phyloP scores from a whole-genome alignment of 2,888 invertebrate species.

The Agrochola lychnidis region DNA sequence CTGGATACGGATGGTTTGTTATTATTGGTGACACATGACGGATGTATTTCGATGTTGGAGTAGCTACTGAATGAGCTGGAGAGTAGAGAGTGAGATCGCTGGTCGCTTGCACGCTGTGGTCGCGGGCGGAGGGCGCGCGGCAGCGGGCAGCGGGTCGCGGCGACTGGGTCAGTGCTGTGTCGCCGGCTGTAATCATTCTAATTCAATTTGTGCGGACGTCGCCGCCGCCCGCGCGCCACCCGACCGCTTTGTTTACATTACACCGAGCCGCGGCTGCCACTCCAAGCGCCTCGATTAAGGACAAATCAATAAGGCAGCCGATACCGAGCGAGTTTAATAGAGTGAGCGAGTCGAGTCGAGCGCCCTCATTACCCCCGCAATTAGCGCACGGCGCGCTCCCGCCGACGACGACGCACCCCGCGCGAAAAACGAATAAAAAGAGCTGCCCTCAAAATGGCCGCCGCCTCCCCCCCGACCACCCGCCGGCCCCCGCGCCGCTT shows the following conservation, averaged over 20 bases:
- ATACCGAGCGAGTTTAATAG: conserved; percentile 90
- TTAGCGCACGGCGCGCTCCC: conserved; percentile 90
- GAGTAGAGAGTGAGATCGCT: conserved; percentile 3
- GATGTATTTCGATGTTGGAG: conserved; percentile 5
- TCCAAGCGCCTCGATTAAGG: conserved; percentile 86
- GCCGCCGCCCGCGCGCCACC: conserved; percentile 72
- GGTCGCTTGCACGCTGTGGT: conserved; percentile 13
- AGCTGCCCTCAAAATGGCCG: conserved; percentile 94
- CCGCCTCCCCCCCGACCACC: conserved; percentile 89
- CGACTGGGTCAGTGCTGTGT: conserved; percentile 65
- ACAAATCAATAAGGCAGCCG: conserved; percentile 90
- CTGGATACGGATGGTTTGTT: conserved; percentile 24
- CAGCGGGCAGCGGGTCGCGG: conserved; percentile 46
- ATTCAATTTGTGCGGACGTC: conserved; percentile 84
- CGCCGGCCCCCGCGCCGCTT: conserved; percentile 89
- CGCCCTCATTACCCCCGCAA: conserved; percentile 91
- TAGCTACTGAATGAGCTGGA: conserved; percentile 16
- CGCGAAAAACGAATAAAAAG: conserved; percentile 92
- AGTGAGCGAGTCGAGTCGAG: conserved; percentile 89
- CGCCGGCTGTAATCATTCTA: conserved; percentile 82
- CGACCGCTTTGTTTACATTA: conserved; percentile 85
- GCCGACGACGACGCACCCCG: conserved; percentile 89
- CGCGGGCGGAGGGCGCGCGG: conserved; percentile 4
- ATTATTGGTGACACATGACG: conserved; percentile 13
- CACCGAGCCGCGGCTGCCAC: conserved; percentile 75